phyloP scores from a whole-genome alignment of 2,113 vertebrate genomes.

The Tor tambroides region DNA sequence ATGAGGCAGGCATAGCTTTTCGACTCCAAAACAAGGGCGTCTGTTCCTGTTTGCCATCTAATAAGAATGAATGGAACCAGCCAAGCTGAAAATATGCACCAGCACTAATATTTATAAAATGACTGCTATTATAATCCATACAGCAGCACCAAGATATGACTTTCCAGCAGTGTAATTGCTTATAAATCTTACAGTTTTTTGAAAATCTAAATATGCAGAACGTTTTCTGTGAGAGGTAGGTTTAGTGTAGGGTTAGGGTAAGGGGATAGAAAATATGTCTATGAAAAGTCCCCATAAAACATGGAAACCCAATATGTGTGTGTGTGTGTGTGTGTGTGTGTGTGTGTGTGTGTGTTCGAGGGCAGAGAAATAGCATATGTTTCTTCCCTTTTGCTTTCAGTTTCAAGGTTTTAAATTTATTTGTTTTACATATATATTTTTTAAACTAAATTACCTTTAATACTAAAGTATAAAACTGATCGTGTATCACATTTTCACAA shows the following conservation, averaged over 20 bases:
- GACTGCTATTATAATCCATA: conserved; percentile 63
- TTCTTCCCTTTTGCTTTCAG: neutral
- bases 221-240: no score
- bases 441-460: neutral
- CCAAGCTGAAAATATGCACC: conserved; percentile 68
- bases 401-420: neutral
- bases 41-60: conserved; percentile 67
- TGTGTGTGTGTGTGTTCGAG: neutral
- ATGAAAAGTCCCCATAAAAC: no score
- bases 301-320: neutral
- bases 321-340: neutral
- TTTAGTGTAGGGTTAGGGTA: no score
- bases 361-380: neutral
- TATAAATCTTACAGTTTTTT: no score
- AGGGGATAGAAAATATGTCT: no score
- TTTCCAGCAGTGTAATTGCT: conserved; percentile 54
- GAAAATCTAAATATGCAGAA: no score
- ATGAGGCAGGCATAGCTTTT: conserved; percentile 59
- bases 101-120: conserved; percentile 70
- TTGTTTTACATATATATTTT: neutral
- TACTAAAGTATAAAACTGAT: neutral
- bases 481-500: neutral
- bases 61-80: conserved; percentile 64
- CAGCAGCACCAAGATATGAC: conserved; percentile 52
- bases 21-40: conserved; percentile 30